Evolutionary conservation across 1,140 invertebrate species (phyloP).

Genomic region (Drosophila navojoa): DNA sequence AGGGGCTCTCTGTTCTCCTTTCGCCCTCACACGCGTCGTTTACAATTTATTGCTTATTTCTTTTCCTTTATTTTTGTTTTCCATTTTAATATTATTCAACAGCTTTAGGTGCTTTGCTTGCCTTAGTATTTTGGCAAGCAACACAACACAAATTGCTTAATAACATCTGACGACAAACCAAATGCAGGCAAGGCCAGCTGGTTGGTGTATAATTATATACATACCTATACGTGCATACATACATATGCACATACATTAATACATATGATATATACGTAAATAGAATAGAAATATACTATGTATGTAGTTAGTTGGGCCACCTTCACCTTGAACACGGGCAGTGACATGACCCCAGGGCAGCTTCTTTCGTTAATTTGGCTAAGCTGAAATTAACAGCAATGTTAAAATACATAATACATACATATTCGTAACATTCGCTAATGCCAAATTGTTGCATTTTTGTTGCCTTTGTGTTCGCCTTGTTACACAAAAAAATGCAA

Average conservation of each 20-base stretch:
- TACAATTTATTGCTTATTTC: background rate
- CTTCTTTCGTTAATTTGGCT: background rate
- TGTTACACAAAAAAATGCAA: constrained; percentile 38
- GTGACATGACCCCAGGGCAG: constrained; percentile 51
- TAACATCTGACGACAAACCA: constrained; percentile 69
- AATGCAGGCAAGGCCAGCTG: constrained; percentile 72
- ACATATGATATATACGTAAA: constrained; percentile 4
- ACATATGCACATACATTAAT: constrained; percentile 10
- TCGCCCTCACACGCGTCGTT: background rate
- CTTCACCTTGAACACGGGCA: constrained; percentile 64
- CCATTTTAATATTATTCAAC: constrained; percentile 16
- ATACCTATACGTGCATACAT: constrained; percentile 23
- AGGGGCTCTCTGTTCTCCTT: background rate
- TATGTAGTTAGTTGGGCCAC: constrained; percentile 10
- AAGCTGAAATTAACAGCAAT: constrained; percentile 11
- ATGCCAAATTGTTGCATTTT: constrained; percentile 4
- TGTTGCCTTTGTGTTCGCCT: constrained; percentile 6
- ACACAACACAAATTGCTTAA: constrained; percentile 52
- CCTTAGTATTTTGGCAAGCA: constrained; percentile 61
- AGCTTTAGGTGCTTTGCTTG: constrained; percentile 29
- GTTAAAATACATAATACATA: background rate
- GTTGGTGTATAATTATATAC: constrained; percentile 27
- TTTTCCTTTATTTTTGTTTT: background rate
- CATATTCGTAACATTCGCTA: constrained; percentile 2
- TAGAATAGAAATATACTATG: constrained; percentile 4